These are phyloP conservation scores for Microtus ochrogaster DNA, from an alignment of 2,113 vertebrate genomes.

Conservation along the genomic window DNA sequence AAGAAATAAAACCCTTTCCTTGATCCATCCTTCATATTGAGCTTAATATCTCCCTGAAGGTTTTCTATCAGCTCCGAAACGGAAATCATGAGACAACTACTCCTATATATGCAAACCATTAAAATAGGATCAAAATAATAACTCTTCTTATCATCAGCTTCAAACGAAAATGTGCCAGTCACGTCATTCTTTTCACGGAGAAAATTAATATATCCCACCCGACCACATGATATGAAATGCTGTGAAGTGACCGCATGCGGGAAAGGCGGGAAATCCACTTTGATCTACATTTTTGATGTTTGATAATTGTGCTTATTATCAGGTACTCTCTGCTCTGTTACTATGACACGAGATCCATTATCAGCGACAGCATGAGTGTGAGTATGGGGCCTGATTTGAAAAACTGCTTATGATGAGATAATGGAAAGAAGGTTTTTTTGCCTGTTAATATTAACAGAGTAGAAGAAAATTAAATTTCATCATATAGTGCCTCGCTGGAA, in stretches of 20 bases:
- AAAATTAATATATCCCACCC: conserved; percentile 87
- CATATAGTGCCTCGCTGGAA: conserved; percentile 63
- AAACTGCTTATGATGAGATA: conserved; percentile 86
- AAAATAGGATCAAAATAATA: conserved; percentile 85
- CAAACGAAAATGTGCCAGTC: conserved; percentile 85
- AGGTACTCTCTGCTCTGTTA: conserved; percentile 86
- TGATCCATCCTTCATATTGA: conserved; percentile 73
- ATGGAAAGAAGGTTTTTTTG: conserved; percentile 78
- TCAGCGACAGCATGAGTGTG: conserved; percentile 86
- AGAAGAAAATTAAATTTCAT: conserved; percentile 75
- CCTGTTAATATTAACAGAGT: conserved; percentile 73
- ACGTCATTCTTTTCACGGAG: conserved; percentile 83
- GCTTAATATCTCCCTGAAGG: conserved; percentile 79
- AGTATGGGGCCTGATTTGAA: conserved; percentile 84
- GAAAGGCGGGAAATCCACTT: conserved; percentile 86
- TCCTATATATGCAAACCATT: conserved; percentile 80
- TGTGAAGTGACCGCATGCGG: conserved; percentile 84
- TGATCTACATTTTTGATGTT: conserved; percentile 89
- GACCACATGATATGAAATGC: conserved; percentile 82
- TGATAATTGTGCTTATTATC: conserved; percentile 89
- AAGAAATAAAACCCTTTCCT: conserved; percentile 73
- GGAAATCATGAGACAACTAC: conserved; percentile 42
- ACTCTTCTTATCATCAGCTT: conserved; percentile 81
- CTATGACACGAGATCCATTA: conserved; percentile 88
- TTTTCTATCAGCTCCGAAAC: conserved; percentile 73